Evolutionary conservation across 2,113 vertebrate species (phyloP).

Genomic region (Ancistrus triradiatus): DNA sequence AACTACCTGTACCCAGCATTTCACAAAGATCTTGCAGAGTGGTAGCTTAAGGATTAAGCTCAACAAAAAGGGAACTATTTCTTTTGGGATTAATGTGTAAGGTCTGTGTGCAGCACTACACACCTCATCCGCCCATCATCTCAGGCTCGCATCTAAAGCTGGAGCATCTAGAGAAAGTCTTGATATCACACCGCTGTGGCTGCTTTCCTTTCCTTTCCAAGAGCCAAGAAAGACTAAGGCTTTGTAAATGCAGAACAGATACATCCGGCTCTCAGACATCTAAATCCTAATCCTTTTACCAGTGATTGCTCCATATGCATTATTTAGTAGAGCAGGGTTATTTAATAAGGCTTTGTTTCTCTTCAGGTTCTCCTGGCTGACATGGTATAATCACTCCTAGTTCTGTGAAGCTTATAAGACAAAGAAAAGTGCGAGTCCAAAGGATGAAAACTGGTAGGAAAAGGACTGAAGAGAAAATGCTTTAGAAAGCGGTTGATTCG

Average conservation of each 20-base stretch:
- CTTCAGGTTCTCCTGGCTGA: constrained; percentile 19
- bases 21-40: too few relatives aligned
- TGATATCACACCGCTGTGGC: background rate
- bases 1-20: too few relatives aligned
- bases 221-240: constrained; percentile 22
- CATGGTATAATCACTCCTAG: constrained; percentile 21
- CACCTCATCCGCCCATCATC: too few relatives aligned
- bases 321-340: constrained; percentile 43
- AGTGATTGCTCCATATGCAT: constrained; percentile 37
- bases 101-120: too few relatives aligned
- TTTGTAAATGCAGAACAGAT: constrained; percentile 10
- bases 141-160: too few relatives aligned
- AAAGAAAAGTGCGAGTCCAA: constrained; percentile 13
- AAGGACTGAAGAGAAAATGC: background rate
- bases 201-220: constrained; percentile 8
- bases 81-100: too few relatives aligned
- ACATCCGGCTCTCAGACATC: constrained; percentile 25
- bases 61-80: too few relatives aligned
- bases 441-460: background rate
- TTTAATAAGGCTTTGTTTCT: constrained; percentile 36
- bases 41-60: too few relatives aligned
- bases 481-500: background rate
- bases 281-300: constrained; percentile 33
- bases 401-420: constrained; percentile 1
- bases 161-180: too few relatives aligned